Base-by-base conservation (phyloP, 2,113 vertebrate species). In the Pseudonaja textilis region DNA sequence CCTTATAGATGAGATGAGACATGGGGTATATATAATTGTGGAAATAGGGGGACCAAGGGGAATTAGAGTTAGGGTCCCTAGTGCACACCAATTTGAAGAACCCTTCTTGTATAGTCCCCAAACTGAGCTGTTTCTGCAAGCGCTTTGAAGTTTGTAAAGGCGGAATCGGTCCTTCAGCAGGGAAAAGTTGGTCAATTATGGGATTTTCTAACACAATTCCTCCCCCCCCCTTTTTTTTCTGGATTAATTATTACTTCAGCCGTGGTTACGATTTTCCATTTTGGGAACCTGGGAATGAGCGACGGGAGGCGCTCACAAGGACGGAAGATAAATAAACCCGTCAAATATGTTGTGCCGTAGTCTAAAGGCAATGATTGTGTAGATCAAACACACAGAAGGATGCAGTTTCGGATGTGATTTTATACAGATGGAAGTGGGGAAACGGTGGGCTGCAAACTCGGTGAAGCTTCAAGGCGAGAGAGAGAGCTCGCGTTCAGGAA, bases 231-330 rank as follows among this genome's bases (percentile, higher is more conserved):
- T 0, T 6, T 6, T 1, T 69, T 14, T 74, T 34, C n/a, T 81
- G 34, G 74, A 42, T 81, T 39, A 8, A 81, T 22, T 39, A 81
- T 42, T 81, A 42, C 34, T 6, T 7, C 34, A 8, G 2, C 74
- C 39, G 2, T 81, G 1, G 14, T 34, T 81, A 8, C 3, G 6
- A 9, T 81, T 81, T 39, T 22, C 11, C n/a, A 81, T 9, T 39
- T 39, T 39, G 34, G 34, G 69, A 39, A 81, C 34, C 34, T 34
- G 34, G 18, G 18, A 39, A 81, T 8, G 69, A 81, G 34, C n/a
- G 0, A 1, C 6, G 2, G 5, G n/a, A 81, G n/a, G 39, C 0
- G n/a, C 69, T 74, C n/a, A 1, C 16, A 7, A 34, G 1, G n/a
- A 16, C 0, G 5, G 69, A 74, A 74, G 64, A 81, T 81, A 81